These are phyloP conservation scores for Homalodisca vitripennis DNA, from an alignment of 1,140 invertebrate genomes.

Conservation along the genomic window DNA sequence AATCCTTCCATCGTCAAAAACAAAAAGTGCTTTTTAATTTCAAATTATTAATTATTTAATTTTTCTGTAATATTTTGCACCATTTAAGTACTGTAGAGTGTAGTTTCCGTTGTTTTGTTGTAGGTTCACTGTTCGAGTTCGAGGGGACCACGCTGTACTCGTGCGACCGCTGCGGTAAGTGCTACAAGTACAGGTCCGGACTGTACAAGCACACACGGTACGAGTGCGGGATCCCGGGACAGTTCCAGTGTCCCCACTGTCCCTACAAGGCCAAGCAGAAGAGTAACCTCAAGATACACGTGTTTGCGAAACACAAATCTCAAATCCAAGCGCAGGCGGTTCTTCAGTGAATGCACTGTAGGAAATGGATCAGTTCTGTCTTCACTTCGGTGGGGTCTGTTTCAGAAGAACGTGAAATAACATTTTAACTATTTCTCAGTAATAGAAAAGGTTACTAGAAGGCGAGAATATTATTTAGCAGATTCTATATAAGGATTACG, in stretches of 20 bases:
- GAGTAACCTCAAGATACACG: constrained; percentile 56
- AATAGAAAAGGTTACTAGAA: too few species aligned
- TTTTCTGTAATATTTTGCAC: neutral
- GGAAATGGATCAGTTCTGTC: too few species aligned
- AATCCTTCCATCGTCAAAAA: too few species aligned
- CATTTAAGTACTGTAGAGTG: neutral
- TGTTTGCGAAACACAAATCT: constrained; percentile 51
- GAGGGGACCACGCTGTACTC: constrained; percentile 22
- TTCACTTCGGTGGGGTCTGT: too few species aligned
- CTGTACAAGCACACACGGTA: constrained; percentile 47
- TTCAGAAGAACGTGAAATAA: too few species aligned
- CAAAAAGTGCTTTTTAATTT: neutral
- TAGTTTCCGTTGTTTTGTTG: neutral
- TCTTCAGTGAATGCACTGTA: neutral
- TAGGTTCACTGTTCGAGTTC: constrained; percentile 16
- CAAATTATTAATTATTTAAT: neutral
- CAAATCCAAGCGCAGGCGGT: neutral
- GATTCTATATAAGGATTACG: too few species aligned
- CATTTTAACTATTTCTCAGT: too few species aligned
- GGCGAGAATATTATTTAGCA: too few species aligned
- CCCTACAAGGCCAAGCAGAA: constrained; percentile 69
- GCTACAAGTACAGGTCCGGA: constrained; percentile 60
- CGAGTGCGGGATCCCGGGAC: constrained; percentile 70
- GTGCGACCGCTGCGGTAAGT: constrained; percentile 62
- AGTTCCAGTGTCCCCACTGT: constrained; percentile 75